A percentile compares a stretch with the other conserved stretches of the same genome.
Conservation (phyloP, 2,888 invertebrate species). For the Spilarctia lutea region DNA sequence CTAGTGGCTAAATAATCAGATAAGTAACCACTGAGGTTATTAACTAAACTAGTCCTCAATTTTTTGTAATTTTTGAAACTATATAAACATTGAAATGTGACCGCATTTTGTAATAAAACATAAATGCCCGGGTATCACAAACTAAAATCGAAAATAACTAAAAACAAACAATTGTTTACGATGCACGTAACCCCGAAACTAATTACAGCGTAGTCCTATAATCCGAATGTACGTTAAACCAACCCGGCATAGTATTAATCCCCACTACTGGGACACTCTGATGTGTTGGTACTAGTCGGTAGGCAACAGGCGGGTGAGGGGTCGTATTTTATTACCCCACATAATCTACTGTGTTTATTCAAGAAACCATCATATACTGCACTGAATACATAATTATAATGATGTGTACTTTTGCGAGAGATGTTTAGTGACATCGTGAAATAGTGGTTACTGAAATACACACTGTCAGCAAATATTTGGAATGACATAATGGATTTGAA, state of each 20-base stretch:
- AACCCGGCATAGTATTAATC: conserved; percentile 57
- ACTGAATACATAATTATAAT: not conserved
- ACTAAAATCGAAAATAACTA: not conserved
- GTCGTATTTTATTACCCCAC: conserved; percentile 41
- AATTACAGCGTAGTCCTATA: conserved; percentile 65
- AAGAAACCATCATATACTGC: conserved; percentile 6
- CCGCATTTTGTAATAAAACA: not conserved
- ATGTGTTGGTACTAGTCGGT: conserved; percentile 28
- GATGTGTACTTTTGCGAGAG: not conserved
- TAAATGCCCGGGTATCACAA: not conserved
- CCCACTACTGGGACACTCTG: conserved; percentile 43
- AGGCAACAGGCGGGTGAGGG: conserved; percentile 50
- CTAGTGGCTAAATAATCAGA: not conserved
- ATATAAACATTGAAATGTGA: not conserved
- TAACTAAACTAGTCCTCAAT: not conserved
- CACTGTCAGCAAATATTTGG: not conserved
- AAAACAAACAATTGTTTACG: conserved; percentile 40
- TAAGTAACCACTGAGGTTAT: not conserved
- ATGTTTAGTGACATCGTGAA: not conserved
- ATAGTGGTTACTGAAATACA: not conserved
- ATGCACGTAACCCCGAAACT: conserved; percentile 60
- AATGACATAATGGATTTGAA: not conserved
- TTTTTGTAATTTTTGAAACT: not conserved
- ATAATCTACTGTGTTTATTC: conserved; percentile 34
- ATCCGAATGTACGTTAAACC: conserved; percentile 60